Percentiles rank a stretch among this genome's conserved stretches.
These are phyloP conservation scores for Chaetura pelagica DNA, from an alignment of 2,113 vertebrate genomes.

Conservation along the genomic window DNA sequence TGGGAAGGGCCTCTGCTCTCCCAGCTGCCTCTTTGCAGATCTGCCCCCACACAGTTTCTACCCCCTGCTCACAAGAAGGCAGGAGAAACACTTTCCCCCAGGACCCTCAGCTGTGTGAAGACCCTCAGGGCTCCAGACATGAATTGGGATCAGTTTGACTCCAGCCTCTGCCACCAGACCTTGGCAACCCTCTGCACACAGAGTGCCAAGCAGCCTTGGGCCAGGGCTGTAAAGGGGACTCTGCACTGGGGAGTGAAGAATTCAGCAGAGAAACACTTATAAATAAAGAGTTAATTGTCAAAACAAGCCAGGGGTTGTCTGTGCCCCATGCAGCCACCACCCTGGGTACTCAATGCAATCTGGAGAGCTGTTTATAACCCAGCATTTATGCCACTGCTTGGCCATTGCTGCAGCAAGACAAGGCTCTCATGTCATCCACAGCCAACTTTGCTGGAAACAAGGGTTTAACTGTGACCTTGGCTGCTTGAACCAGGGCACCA, in stretches of 20 bases:
- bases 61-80: neutral
- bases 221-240: neutral
- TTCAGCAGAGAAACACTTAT: neutral
- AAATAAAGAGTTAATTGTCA: neutral
- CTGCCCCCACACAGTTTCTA: neutral
- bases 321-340: neutral
- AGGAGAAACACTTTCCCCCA: neutral
- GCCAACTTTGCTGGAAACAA: neutral
- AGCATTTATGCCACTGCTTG: neutral
- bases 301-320: neutral
- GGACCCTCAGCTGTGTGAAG: neutral
- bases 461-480: neutral
- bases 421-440: fast-evolving
- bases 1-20: neutral
- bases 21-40: neutral
- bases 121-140: neutral
- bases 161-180: neutral
- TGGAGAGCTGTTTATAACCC: neutral
- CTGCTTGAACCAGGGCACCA: neutral
- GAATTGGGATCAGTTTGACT: neutral
- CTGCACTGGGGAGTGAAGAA: neutral
- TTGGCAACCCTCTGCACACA: neutral
- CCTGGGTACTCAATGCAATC: neutral
- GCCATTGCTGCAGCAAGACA: neutral
- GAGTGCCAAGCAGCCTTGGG: neutral